Evolutionary conservation across 2,797 vertebrate genomes (phyloP).

Genomic region (Sphenopsis melanotis): DNA sequence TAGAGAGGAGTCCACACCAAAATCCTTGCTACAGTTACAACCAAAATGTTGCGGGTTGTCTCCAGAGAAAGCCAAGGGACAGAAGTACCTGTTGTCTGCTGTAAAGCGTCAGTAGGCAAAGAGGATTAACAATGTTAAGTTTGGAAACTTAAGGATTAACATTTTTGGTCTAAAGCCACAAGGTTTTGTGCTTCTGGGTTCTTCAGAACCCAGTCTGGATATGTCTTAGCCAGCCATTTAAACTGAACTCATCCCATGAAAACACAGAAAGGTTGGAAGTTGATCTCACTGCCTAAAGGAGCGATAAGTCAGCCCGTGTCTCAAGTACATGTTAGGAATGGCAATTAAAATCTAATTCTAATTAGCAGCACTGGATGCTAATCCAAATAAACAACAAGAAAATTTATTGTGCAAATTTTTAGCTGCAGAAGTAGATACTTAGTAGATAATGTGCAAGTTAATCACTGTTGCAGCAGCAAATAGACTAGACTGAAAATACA

Average conservation of each 20-base stretch:
- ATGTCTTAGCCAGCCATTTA: background rate
- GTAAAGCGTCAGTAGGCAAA: background rate
- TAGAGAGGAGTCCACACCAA: background rate
- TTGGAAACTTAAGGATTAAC: background rate
- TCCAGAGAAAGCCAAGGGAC: background rate
- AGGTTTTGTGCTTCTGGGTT: background rate
- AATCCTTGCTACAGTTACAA: background rate
- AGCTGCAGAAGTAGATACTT: background rate
- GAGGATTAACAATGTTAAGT: background rate
- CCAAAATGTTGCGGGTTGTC: background rate
- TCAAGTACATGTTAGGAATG: background rate
- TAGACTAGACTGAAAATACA: background rate
- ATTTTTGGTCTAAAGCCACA: background rate
- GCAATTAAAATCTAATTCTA: slow-evolving; percentile 12
- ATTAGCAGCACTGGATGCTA: background rate
- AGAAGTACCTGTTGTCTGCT: background rate
- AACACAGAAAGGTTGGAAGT: background rate
- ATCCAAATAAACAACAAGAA: background rate
- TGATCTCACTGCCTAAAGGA: background rate
- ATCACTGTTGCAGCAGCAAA: background rate
- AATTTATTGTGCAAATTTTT: background rate
- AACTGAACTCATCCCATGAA: background rate
- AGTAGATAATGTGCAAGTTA: background rate
- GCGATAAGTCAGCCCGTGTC: background rate
- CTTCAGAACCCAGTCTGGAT: background rate